Evolutionary conservation across 2,113 vertebrate genomes (phyloP).

Genomic region (Aplodontia rufa): DNA sequence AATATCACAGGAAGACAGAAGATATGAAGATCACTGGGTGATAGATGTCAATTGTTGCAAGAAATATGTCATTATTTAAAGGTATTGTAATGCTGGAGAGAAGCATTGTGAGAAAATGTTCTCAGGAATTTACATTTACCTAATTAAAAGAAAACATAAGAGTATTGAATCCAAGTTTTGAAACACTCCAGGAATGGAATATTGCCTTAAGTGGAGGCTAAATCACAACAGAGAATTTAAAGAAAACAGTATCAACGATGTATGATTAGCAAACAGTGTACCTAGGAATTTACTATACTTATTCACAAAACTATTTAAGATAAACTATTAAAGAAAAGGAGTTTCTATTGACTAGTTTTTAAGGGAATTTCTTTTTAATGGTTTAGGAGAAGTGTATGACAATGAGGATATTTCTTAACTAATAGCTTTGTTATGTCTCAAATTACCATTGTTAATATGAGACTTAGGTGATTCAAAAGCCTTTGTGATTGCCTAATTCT

Average conservation of each 20-base stretch:
- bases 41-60: not conserved
- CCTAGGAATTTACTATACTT: not conserved
- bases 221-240: slow-evolving; percentile 51
- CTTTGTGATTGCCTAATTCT: not conserved
- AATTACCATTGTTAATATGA: not conserved
- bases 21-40: not conserved
- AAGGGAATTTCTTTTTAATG: not conserved
- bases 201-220: not conserved
- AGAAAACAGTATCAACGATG: not conserved
- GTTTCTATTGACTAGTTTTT: not conserved
- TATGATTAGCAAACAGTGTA: slow-evolving; percentile 25
- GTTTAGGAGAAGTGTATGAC: not conserved
- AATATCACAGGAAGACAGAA: not conserved
- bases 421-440: not conserved
- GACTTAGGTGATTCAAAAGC: not conserved
- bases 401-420: not conserved
- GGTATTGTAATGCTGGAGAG: not conserved
- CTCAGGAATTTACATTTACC: slow-evolving; percentile 34
- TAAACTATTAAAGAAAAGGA: not conserved
- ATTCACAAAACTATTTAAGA: not conserved
- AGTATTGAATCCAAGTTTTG: slow-evolving; percentile 16
- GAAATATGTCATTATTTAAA: not conserved
- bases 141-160: slow-evolving; percentile 31
- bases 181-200: slow-evolving; percentile 5
- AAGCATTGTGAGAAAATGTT: not conserved